Evolutionary conservation across 2,113 vertebrate species (phyloP).

Genomic region (Puntigrus tetrazona): DNA sequence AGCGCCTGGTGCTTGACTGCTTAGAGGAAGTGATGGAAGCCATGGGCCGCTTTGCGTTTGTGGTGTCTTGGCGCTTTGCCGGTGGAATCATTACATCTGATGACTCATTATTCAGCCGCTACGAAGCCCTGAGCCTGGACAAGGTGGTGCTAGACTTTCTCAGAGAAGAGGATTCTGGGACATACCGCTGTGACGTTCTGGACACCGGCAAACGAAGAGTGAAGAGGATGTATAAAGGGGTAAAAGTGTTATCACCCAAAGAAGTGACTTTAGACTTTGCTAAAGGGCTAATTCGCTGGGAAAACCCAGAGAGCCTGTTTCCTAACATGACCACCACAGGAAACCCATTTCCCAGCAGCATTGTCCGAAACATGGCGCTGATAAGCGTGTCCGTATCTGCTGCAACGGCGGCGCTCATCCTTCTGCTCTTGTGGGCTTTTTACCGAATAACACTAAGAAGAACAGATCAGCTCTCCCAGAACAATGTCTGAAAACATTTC

Average conservation of each 20-base stretch:
- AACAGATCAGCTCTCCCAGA: slow-evolving; percentile 45
- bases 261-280: slow-evolving; percentile 77
- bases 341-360: slow-evolving; percentile 37
- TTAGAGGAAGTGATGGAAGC: slow-evolving; percentile 63
- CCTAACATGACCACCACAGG: neutral
- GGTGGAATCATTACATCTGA: slow-evolving; percentile 81
- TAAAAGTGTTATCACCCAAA: slow-evolving; percentile 73
- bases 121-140: slow-evolving; percentile 51
- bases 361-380: slow-evolving; percentile 37
- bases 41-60: slow-evolving; percentile 66
- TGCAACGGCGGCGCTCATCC: neutral
- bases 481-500: neutral
- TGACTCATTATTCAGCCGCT: slow-evolving; percentile 72
- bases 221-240: slow-evolving; percentile 83
- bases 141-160: slow-evolving; percentile 68
- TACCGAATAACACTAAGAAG: slow-evolving; percentile 10
- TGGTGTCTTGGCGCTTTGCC: slow-evolving; percentile 79
- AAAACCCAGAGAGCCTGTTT: slow-evolving; percentile 3
- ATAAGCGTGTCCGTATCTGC: slow-evolving; percentile 46
- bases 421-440: slow-evolving; percentile 25
- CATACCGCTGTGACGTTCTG: slow-evolving; percentile 85
- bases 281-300: slow-evolving; percentile 56
- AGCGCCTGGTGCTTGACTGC: slow-evolving; percentile 76
- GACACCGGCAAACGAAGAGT: slow-evolving; percentile 64
- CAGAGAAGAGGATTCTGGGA: slow-evolving; percentile 79